Percentiles rank a stretch among this genome's conserved stretches.
Conservation (phyloP, 37 sponge, comb jelly and placozoan species). For the Spongilla lacustris region DNA sequence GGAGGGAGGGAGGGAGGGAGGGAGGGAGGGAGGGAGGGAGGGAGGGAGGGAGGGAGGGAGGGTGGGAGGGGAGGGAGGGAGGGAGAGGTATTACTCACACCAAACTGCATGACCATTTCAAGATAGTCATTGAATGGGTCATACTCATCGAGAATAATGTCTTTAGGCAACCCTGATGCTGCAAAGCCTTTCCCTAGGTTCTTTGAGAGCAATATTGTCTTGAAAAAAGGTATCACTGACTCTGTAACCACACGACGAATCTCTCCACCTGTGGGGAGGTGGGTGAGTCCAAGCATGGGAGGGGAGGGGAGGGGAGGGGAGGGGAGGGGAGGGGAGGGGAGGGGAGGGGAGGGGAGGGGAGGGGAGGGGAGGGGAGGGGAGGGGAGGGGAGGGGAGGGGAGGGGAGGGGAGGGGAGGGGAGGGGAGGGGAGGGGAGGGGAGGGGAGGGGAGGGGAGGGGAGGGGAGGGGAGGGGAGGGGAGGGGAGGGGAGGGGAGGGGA, state of each 20-base stretch:
- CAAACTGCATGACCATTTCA: slow-evolving; percentile 92
- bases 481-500: not conserved
- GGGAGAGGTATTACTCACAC: slow-evolving; percentile 28
- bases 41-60: not conserved
- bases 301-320: not conserved
- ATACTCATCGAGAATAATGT: slow-evolving; percentile 56
- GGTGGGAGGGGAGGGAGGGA: not conserved
- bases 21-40: not conserved
- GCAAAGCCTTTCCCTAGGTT: not conserved
- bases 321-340: too few relatives aligned
- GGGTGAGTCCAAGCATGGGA: too few relatives aligned
- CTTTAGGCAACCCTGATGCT: not conserved
- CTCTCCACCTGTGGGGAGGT: slow-evolving; percentile 67
- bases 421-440: not conserved
- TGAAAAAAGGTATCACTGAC: slow-evolving; percentile 56
- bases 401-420: not conserved
- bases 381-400: not conserved
- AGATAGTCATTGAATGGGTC: slow-evolving; percentile 91
- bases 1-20: not conserved
- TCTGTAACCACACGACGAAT: slow-evolving; percentile 74
- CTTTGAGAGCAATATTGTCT: slow-evolving; percentile 14
- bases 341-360: not conserved
- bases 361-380: not conserved
- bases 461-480: too few relatives aligned
- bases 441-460: not conserved